Base-by-base conservation (phyloP, 2,113 vertebrate genomes). In the Cichladusa arquata region DNA sequence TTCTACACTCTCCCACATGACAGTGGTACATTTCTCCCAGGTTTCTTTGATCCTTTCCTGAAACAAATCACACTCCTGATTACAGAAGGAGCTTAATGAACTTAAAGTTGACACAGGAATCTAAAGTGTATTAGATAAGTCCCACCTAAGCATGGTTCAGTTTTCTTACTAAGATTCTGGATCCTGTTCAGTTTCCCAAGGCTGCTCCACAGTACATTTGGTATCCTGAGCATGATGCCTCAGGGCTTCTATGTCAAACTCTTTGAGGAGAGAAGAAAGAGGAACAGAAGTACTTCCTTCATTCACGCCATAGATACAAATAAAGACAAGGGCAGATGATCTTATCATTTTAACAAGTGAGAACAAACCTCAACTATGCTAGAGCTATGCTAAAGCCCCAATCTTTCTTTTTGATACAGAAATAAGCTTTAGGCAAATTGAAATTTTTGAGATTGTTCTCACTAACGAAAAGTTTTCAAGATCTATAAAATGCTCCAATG, bases 251-350 rank as follows among this genome's bases (percentile, higher is more conserved):
- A 29, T 24, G 48, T 86, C 45, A 96, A 80, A 94, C 42, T 66
- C n/a, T 57, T 79, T 65, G 31, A 92, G 90, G 80, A 81, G 9
- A 94, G 69, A 95, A 96, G 33, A 93, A 92, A 93, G 60, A 74
- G 8, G 22, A 90, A 87, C 48, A 87, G 66, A 79, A 60, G 20
- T 73, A 61, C 54, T 94, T 94, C 84, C 69, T 84, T 90, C 76
- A 69, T 82, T 93, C 79, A 72, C 0, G 3, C n/a, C 34, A 33
- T 18, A 88, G 70, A 26, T 82, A 94, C 50, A 94, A 79, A 90
- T 69, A 88, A 88, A 92, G 58, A 94, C 62, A 92, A 92, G 54
- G 42, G 42, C 12, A 87, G 81, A 57, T 85, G 84, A 95, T 92
- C n/a, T 93, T 92, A 93, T 87, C 61, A 79, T 61, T 87, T 87